Percentiles rank a stretch among this genome's conserved stretches.
Conservation (phyloP, 2,113 vertebrate genomes). For the Leuciscus idus region DNA sequence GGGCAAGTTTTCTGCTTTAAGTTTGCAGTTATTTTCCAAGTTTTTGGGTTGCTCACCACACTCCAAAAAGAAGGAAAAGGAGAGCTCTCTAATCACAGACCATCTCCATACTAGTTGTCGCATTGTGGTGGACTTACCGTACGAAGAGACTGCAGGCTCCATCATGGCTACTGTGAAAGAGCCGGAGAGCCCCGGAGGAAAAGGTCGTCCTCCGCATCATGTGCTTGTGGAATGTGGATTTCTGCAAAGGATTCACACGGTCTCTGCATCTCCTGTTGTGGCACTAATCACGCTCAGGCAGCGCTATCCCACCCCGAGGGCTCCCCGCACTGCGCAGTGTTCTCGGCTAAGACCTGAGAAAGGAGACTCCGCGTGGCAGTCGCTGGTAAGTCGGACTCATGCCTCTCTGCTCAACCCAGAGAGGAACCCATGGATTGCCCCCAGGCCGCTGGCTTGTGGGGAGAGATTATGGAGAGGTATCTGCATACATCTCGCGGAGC, state of each 20-base stretch:
- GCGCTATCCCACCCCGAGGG: background rate
- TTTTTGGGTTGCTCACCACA: background rate
- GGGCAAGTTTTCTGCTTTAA: background rate
- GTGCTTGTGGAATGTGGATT: background rate
- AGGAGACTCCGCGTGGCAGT: background rate
- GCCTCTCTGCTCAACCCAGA: no score
- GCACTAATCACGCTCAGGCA: background rate
- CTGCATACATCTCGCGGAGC: no score
- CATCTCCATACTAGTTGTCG: background rate
- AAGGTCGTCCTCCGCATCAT: background rate
- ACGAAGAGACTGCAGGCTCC: background rate
- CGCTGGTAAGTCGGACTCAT: no score
- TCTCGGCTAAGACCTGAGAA: background rate
- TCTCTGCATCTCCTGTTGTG: background rate
- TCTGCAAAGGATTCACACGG: background rate
- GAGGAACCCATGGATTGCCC: no score
- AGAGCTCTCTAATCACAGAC: no score
- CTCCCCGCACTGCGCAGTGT: background rate
- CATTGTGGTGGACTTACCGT: background rate
- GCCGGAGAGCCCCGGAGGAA: background rate
- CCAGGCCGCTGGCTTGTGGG: no score
- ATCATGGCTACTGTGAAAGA: background rate
- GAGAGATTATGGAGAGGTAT: no score
- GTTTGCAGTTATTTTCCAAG: background rate
- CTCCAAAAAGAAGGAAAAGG: background rate